Conservation (phyloP, 2,797 vertebrate species). For the Agapornis canus region DNA sequence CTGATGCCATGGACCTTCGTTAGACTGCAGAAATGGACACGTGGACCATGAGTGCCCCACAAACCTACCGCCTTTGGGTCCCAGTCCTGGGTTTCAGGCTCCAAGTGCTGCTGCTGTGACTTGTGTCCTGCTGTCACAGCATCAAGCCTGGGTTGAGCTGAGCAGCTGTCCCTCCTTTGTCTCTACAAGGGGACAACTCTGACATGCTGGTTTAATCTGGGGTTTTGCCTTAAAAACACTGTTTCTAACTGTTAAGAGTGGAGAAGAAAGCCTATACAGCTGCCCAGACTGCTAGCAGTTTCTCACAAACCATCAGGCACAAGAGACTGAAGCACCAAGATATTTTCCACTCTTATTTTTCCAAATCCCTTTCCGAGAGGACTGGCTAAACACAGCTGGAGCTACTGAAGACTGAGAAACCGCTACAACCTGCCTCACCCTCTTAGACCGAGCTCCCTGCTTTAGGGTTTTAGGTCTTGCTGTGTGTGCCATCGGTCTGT, state of each 20-base stretch:
- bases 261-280: background rate
- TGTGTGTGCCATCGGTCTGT: rapidly evolving
- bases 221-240: background rate
- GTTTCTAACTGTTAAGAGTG: background rate
- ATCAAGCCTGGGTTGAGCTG: background rate
- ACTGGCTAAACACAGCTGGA: background rate
- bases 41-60: rapidly evolving
- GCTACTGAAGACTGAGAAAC: background rate
- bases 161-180: background rate
- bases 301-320: background rate
- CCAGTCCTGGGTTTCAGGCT: background rate
- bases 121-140: background rate
- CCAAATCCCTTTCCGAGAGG: background rate
- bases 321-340: background rate
- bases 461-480: rapidly evolving
- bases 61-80: background rate
- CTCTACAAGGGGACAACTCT: background rate
- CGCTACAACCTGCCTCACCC: too few species aligned
- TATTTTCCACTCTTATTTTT: background rate
- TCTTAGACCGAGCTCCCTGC: rapidly evolving
- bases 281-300: background rate
- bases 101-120: background rate
- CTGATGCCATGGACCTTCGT: background rate
- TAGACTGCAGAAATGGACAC: rapidly evolving
- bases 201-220: background rate